Conservation (phyloP, 2,113 vertebrate species). For the Cygnus atratus region DNA sequence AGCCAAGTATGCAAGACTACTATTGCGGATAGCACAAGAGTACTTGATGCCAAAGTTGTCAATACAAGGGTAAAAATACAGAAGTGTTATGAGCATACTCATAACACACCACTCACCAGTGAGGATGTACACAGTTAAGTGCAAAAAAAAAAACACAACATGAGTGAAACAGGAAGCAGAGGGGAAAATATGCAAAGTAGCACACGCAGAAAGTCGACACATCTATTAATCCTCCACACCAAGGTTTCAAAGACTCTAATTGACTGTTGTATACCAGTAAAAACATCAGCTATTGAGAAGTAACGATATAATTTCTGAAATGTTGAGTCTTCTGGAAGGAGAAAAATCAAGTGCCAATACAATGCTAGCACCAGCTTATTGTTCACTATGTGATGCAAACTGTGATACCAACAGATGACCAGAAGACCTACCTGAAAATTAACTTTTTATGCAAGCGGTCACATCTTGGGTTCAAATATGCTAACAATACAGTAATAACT, state of each 20-base stretch:
- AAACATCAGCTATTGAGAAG: not conserved
- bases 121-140: not conserved
- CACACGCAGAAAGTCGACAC: not conserved
- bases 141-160: not conserved
- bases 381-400: not conserved
- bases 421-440: not conserved
- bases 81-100: not conserved
- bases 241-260: not conserved
- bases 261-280: not conserved
- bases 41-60: not conserved
- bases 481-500: not conserved
- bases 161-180: not conserved
- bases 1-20: not conserved
- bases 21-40: not conserved
- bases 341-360: not conserved
- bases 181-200: not conserved
- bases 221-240: not conserved
- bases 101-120: not conserved
- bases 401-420: not conserved
- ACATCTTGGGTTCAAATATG: not conserved
- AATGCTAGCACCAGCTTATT: not conserved
- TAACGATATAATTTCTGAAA: not conserved
- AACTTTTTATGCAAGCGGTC: not conserved
- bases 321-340: not conserved
- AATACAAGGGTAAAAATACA: not conserved